Evolutionary conservation across 2,888 invertebrate species (phyloP).

Genomic region (Melanotus villosus): DNA sequence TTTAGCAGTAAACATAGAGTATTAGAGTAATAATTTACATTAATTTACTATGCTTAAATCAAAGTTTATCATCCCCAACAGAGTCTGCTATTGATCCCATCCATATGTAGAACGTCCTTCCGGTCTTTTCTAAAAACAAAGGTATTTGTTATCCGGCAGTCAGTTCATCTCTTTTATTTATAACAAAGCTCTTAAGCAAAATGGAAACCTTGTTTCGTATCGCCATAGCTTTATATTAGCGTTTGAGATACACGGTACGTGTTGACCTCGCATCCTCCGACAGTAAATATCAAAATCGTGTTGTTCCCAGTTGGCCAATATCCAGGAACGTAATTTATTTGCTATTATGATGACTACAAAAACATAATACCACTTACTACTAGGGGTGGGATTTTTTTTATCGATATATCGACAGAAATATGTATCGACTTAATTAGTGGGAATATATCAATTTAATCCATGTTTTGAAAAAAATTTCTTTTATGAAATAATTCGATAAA

Average conservation of each 20-base stretch:
- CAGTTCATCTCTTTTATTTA: background rate
- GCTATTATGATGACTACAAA: background rate
- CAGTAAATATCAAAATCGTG: conserved; percentile 12
- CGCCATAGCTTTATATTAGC: background rate
- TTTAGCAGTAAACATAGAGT: too few species aligned
- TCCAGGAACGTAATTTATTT: conserved; percentile 6
- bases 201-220: background rate
- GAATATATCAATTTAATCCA: too few species aligned
- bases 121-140: background rate
- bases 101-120: too few species aligned
- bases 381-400: too few species aligned
- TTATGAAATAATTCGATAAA: too few species aligned
- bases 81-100: too few species aligned
- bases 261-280: background rate
- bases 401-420: too few species aligned
- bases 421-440: too few species aligned
- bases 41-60: too few species aligned
- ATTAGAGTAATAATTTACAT: too few species aligned
- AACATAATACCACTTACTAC: background rate
- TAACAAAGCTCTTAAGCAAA: background rate
- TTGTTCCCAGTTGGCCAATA: conserved; percentile 6
- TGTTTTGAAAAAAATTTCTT: too few species aligned
- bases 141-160: background rate
- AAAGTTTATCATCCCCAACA: too few species aligned
- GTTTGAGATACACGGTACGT: conserved; percentile 1